Percentiles rank a stretch among this genome's conserved stretches.
These are phyloP conservation scores for Zaprionus tsacasi DNA, from an alignment of 1,140 invertebrate genomes.

Conservation along the genomic window DNA sequence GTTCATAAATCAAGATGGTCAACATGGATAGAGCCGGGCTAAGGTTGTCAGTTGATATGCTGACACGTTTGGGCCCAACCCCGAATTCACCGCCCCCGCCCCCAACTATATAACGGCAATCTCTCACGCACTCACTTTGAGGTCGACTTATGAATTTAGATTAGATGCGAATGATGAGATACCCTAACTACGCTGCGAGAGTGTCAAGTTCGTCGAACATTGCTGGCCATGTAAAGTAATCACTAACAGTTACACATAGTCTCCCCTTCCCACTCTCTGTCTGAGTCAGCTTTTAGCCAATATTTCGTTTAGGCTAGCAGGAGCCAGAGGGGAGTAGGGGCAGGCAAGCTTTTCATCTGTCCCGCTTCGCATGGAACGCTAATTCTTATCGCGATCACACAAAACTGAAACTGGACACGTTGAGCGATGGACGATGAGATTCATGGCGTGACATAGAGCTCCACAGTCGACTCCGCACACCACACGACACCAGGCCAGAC, in stretches of 20 bases:
- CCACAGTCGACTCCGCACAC: not conserved
- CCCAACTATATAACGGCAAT: conserved; percentile 40
- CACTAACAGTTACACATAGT: conserved; percentile 45
- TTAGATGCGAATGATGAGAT: conserved; percentile 43
- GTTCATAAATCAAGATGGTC: conserved; percentile 45
- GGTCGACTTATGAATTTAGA: conserved; percentile 54
- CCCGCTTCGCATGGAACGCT: conserved; percentile 37
- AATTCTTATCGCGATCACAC: conserved; percentile 55
- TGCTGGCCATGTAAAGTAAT: conserved; percentile 45
- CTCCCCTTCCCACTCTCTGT: not conserved
- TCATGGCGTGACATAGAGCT: conserved; percentile 37
- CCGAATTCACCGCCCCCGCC: not conserved
- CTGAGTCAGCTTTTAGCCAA: conserved; percentile 37
- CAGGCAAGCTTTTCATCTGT: conserved; percentile 41
- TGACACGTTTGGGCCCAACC: conserved; percentile 16
- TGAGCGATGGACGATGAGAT: conserved; percentile 43
- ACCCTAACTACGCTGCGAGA: conserved; percentile 8
- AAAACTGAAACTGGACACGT: conserved; percentile 38
- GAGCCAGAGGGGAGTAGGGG: not conserved
- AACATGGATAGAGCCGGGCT: conserved; percentile 21
- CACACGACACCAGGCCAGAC: not conserved
- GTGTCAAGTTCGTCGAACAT: conserved; percentile 39
- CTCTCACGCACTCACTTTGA: conserved; percentile 42
- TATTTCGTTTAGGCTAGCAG: conserved; percentile 27
- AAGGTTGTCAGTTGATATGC: conserved; percentile 37